A percentile compares a stretch with the other conserved stretches of the same genome.
phyloP scores from a whole-genome alignment of 2,797 vertebrate species.

The Centroberyx gerrardi region DNA sequence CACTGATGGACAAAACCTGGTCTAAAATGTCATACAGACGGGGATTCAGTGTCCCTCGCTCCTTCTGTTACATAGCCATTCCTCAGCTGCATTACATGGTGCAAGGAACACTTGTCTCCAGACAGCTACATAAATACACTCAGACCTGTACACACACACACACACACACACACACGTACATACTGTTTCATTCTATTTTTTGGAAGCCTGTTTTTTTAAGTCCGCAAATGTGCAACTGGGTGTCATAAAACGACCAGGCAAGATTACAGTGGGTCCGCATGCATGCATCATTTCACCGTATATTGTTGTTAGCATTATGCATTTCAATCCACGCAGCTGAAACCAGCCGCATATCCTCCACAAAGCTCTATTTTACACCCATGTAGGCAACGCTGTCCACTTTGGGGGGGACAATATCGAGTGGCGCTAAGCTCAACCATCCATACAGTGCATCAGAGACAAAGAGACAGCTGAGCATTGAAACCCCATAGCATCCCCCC shows the following conservation, averaged over 20 bases:
- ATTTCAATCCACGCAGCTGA: conserved; percentile 18
- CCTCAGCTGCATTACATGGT: conserved; percentile 58
- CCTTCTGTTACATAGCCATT: conserved; percentile 68
- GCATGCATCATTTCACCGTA: conserved; percentile 11
- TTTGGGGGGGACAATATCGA: conserved; percentile 31
- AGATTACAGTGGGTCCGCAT: not conserved
- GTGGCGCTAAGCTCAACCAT: conserved; percentile 41
- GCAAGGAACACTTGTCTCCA: conserved; percentile 55
- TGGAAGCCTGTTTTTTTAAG: not conserved
- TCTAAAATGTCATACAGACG: conserved; percentile 23
- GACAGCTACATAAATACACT: conserved; percentile 58
- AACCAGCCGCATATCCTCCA: conserved; percentile 5
- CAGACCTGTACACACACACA: conserved; percentile 26
- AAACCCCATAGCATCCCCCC: not conserved
- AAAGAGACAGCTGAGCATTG: conserved; percentile 52
- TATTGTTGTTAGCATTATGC: conserved; percentile 22
- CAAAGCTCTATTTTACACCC: not conserved
- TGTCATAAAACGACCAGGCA: conserved; percentile 17
- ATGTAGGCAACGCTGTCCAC: conserved; percentile 27
- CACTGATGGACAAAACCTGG: conserved; percentile 23
- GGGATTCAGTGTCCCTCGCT: conserved; percentile 26
- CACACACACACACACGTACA: conserved; percentile 9
- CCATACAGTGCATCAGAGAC: conserved; percentile 51
- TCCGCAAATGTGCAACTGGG: conserved; percentile 13
- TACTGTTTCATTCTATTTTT: conserved; percentile 31